Evolutionary conservation across 1,140 invertebrate genomes (phyloP), one percentile per base, ranked within the genome.

Genomic region (Anagrus nilaparvatae): DNA sequence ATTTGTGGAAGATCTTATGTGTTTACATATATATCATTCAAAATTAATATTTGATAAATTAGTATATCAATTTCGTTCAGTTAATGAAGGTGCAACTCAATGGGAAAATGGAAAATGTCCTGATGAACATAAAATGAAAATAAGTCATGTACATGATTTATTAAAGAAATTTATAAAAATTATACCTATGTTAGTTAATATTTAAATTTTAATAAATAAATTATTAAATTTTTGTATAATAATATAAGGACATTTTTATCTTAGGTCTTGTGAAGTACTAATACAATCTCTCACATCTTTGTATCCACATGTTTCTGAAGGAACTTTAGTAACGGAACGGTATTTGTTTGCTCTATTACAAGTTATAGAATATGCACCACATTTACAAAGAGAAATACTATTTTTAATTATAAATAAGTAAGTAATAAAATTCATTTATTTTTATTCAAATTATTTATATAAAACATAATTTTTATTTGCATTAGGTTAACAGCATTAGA

Each of bases 401-500:
- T 64, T 72, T 46, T 60, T 84, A 45, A 72, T 85, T 40, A 71
- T 84, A 53, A 73, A 78, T 40, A 82, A 76, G 76, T 82, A 69
- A 67, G 54, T 9, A 28, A 20, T 10, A 23, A 31, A 23, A 20
- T 21, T n/a, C 3, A 13, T 18, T 5, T 16, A 13, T 36, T 31
- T 38, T 39, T 30, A 17, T 8, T 2, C 10, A n/a, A 41, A 36
- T 20, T 4, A 29, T 43, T 18, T 33, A 16, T 33, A 46, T 48
- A 27, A 17, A 32, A 47, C 19, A 36, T 42, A 44, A 38, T 42
- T 43, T 12, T 45, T 56, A 55, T 24, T n/a, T n/a, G n/a, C n/a
- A n/a, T n/a, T 47, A 82, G 79, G 52, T 59, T 87, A 50, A 60
- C 81, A 20, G 59, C 73, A 38, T 62, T 87, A 46, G 84, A 87